Base-by-base conservation (phyloP, 2,113 vertebrate species). In the Oryzias melastigma region DNA sequence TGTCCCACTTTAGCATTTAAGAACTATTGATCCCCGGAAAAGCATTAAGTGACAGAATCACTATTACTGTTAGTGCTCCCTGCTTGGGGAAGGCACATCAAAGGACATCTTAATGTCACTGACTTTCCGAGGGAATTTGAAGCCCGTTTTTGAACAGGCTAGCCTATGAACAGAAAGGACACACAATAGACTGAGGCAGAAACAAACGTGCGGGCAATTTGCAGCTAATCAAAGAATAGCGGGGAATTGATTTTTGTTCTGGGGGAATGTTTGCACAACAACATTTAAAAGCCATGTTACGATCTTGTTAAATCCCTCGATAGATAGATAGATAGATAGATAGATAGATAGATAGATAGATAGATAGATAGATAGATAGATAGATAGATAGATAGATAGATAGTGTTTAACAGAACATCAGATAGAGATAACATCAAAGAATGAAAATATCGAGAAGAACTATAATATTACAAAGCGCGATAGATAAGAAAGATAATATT, bases 91-190 rank as follows among this genome's bases (percentile, higher is more conserved):
- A 95, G 95, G 92, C 93, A 95, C 95, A 96, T 96, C 95, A 98
- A 98, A 98, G 95, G 95, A 97, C 95, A 98, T 96, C 95, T 98
- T 97, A 98, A 98, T 98, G 96, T 98, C 95, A 98, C 89, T 78
- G 93, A 93, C 94, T 97, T 98, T 98, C 97, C 95, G 87, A 65
- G 95, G 96, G 95, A 98, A 95, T 97, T 96, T 98, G 93, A 92
- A 95, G 92, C 88, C 91, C 83, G 93, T 93, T 90, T 94, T 93
- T 93, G 90, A 92, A 86, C 91, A 73, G 83, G 86, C 84, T 90
- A 95, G 92, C 96, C 97, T 97, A 97, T 98, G 93, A 95, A 90
- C 80, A 93, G 91, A 97, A 98, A 99, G 95, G 95, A 97, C 95
- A 98, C 86, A 88, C 92, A 89, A 92, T 90, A 94, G 93, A 94